Percentiles rank a stretch among this genome's conserved stretches.
Conservation (phyloP, 2,797 vertebrate genomes). For the Vultur gryphus region DNA sequence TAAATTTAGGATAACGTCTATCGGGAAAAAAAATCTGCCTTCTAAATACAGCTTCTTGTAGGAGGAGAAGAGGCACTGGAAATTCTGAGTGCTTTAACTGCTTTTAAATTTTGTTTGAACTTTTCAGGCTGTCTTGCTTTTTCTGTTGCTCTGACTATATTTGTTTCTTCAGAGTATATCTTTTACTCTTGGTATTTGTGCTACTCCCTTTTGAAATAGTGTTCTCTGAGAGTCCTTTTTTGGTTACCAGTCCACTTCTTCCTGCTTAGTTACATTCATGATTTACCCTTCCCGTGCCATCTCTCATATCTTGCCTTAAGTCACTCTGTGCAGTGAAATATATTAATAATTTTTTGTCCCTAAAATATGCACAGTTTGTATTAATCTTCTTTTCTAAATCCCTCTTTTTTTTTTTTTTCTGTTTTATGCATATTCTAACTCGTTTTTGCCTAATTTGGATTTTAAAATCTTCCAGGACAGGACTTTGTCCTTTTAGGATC, state of each 20-base stretch:
- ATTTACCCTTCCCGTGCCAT: not conserved
- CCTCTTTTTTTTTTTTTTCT: not conserved
- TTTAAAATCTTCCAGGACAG: not conserved
- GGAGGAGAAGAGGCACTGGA: not conserved
- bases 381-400: constrained; percentile 4
- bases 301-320: not conserved
- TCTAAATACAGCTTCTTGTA: not conserved
- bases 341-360: not conserved
- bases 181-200: not conserved
- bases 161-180: not conserved
- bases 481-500: not conserved
- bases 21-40: fast-evolving
- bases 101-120: not conserved
- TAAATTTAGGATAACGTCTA: not conserved
- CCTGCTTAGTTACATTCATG: not conserved
- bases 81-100: not conserved
- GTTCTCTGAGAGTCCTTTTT: not conserved
- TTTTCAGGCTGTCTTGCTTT: not conserved
- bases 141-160: not conserved
- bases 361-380: not conserved
- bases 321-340: not conserved
- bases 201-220: not conserved
- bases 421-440: not conserved
- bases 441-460: not conserved
- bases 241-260: not conserved